Percentiles rank a stretch among this genome's conserved stretches.
Conservation (phyloP, 2,888 invertebrate genomes). For the Melanostoma scalare region DNA sequence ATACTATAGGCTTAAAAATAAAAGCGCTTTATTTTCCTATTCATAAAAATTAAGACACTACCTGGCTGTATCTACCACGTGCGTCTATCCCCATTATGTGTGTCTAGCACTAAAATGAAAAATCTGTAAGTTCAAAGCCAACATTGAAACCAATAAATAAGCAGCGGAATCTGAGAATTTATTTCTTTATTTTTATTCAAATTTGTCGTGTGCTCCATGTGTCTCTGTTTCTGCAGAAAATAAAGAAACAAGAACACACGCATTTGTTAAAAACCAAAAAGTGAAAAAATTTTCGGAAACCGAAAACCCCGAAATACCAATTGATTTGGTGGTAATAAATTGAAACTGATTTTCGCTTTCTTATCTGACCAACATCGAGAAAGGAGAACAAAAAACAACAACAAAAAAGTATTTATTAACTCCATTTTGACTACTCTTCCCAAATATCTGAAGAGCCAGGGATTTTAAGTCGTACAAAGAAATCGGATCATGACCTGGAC, state of each 20-base stretch:
- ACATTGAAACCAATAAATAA: slow-evolving; percentile 54
- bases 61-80: too few relatives aligned
- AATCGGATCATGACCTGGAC: slow-evolving; percentile 67
- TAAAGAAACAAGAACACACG: slow-evolving; percentile 30
- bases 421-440: slow-evolving; percentile 67
- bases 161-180: slow-evolving; percentile 41
- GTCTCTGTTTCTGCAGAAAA: slow-evolving; percentile 32
- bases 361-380: slow-evolving; percentile 64
- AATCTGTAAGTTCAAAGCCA: slow-evolving; percentile 22
- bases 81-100: too few relatives aligned
- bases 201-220: slow-evolving; percentile 53
- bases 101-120: slow-evolving; percentile 7
- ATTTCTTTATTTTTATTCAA: slow-evolving; percentile 36
- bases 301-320: slow-evolving; percentile 63
- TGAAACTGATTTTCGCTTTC: slow-evolving; percentile 70
- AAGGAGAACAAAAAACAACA: slow-evolving; percentile 50
- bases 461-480: slow-evolving; percentile 65
- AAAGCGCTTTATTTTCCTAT: too few relatives aligned
- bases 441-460: slow-evolving; percentile 44
- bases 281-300: slow-evolving; percentile 41
- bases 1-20: too few relatives aligned
- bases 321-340: slow-evolving; percentile 71
- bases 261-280: slow-evolving; percentile 8
- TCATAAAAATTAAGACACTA: too few relatives aligned
- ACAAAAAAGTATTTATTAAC: slow-evolving; percentile 61